Evolutionary conservation across 2,797 vertebrate species (phyloP).

Genomic region (Pygocentrus nattereri): DNA sequence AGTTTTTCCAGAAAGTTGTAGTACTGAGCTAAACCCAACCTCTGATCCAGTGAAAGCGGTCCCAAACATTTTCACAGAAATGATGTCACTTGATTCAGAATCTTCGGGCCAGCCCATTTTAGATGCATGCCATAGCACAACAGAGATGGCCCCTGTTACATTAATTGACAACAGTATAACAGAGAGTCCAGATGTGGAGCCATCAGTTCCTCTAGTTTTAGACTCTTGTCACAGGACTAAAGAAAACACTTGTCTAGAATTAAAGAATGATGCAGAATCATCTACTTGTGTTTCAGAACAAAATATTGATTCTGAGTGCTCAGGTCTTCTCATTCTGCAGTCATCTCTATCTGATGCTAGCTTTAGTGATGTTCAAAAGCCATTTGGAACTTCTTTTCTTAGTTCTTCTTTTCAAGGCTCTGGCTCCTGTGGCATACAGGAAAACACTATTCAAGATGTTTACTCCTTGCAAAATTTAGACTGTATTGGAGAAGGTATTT

Average conservation of each 20-base stretch:
- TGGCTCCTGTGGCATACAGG: no score
- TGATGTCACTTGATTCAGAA: no score
- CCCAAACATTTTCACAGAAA: neutral
- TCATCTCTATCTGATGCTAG: no score
- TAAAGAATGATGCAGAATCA: no score
- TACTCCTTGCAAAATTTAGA: no score
- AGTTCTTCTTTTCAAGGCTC: neutral
- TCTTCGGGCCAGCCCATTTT: neutral
- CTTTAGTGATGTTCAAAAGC: no score
- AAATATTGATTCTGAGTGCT: no score
- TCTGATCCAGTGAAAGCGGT: neutral
- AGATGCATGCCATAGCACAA: neutral
- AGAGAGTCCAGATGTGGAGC: constrained; percentile 11
- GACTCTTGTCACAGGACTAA: neutral
- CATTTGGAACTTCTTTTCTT: neutral
- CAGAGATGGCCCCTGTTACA: neutral
- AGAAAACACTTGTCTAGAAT: neutral
- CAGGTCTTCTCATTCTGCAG: no score
- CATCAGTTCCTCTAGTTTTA: neutral
- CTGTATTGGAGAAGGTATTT: no score
- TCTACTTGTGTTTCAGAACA: no score
- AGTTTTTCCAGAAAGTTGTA: neutral
- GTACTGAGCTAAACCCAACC: neutral
- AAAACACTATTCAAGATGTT: no score
- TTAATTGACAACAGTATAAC: neutral